Evolutionary conservation across 2,113 vertebrate genomes (phyloP).

Genomic region (Corynorhinus townsendii): DNA sequence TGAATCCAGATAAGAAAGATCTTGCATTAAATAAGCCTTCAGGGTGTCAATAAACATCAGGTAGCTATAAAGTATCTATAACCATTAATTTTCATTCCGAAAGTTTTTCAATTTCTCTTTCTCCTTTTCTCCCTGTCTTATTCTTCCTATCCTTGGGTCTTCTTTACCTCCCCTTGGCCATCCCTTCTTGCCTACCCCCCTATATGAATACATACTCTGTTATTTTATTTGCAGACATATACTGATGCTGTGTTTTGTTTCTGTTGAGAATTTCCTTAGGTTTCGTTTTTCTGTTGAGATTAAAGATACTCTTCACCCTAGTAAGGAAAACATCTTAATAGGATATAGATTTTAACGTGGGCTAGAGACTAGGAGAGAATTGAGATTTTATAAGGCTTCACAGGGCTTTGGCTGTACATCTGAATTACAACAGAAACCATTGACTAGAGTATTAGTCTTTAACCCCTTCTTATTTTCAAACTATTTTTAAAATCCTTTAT

Average conservation of each 20-base stretch:
- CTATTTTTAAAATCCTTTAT: conserved; percentile 29
- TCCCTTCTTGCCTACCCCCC: background rate
- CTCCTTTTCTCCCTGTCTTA: background rate
- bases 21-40: conserved; percentile 46
- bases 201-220: background rate
- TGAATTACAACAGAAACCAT: conserved; percentile 13
- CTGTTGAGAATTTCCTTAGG: background rate
- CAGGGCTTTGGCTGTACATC: background rate
- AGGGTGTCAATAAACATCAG: conserved; percentile 31
- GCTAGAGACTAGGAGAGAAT: conserved; percentile 14
- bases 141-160: background rate
- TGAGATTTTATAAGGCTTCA: conserved; percentile 32
- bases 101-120: conserved; percentile 18
- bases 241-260: background rate
- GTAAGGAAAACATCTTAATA: conserved; percentile 28
- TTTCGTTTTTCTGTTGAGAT: conserved; percentile 30
- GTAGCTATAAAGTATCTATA: conserved; percentile 20
- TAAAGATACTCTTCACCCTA: background rate
- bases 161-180: background rate
- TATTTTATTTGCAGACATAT: conserved; percentile 13
- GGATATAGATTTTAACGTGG: background rate
- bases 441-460: background rate
- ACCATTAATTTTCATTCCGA: conserved; percentile 41
- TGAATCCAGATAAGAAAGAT: conserved; percentile 44
- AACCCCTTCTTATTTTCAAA: conserved; percentile 27